phyloP scores from a whole-genome alignment of 2,113 vertebrate genomes.

The Neodon shergylaensis region DNA sequence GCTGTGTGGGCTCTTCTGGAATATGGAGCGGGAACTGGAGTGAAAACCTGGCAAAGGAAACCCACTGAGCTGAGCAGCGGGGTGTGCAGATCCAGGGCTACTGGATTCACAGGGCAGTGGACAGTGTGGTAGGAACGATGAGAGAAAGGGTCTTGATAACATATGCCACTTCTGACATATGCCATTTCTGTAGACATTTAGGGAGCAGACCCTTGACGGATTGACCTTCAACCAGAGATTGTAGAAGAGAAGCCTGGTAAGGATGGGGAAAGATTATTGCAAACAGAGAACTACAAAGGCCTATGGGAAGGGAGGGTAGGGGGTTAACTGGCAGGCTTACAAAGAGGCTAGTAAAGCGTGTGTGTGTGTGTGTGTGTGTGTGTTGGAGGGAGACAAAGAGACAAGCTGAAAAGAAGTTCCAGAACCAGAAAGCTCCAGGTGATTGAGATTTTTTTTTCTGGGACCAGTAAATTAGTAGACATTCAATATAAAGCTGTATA shows the following conservation, averaged over 20 bases:
- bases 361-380: not conserved
- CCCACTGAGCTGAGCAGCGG: not conserved
- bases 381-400: not conserved
- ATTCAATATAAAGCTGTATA: conserved; percentile 31
- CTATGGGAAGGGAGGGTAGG: not conserved
- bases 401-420: not conserved
- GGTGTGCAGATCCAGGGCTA: not conserved
- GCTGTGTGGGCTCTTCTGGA: not conserved
- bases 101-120: not conserved
- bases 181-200: not conserved
- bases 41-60: not conserved
- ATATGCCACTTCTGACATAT: not conserved
- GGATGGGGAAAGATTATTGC: not conserved
- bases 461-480: not conserved
- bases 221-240: not conserved
- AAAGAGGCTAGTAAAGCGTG: not conserved
- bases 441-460: not conserved
- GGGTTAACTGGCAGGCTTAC: not conserved
- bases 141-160: not conserved
- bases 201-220: not conserved
- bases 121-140: not conserved
- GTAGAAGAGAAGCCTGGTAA: not conserved
- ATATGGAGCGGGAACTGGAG: not conserved
- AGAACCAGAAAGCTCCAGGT: not conserved
- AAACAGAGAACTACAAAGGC: not conserved